Evolutionary conservation across 2,888 invertebrate species (phyloP).

Genomic region (Argyra leucocephala): DNA sequence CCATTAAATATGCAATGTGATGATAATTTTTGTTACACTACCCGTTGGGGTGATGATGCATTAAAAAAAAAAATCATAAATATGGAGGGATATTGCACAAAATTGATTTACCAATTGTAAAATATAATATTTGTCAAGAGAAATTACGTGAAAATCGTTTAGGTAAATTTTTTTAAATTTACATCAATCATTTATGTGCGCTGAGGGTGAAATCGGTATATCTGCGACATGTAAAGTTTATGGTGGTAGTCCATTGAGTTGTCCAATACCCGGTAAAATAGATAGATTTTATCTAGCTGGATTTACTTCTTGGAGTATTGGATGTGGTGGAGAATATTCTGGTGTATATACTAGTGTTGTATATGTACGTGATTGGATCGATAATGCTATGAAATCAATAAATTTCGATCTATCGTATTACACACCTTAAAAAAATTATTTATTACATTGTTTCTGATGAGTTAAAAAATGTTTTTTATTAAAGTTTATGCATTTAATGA

Average conservation of each 20-base stretch:
- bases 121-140: conserved; percentile 48
- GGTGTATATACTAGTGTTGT: conserved; percentile 67
- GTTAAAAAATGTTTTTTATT: no score
- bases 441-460: no score
- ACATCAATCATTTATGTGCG: conserved; percentile 65
- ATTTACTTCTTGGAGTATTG: conserved; percentile 76
- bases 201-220: conserved; percentile 52
- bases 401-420: conserved; percentile 6
- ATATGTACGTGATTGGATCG: conserved; percentile 59
- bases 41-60: conserved; percentile 65
- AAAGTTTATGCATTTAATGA: no score
- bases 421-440: not conserved
- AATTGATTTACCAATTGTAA: conserved; percentile 60
- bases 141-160: no score
- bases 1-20: conserved; percentile 40
- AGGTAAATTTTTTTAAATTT: conserved; percentile 54
- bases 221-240: conserved; percentile 68
- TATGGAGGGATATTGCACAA: conserved; percentile 66
- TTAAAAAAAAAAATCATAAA: conserved; percentile 56
- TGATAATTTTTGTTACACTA: conserved; percentile 57
- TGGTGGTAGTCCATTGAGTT: conserved; percentile 71
- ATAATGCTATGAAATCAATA: conserved; percentile 42
- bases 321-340: conserved; percentile 59
- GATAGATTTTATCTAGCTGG: conserved; percentile 44
- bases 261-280: conserved; percentile 49